phyloP scores from a whole-genome alignment of 2,113 vertebrate genomes.

The Phocoena sinus region DNA sequence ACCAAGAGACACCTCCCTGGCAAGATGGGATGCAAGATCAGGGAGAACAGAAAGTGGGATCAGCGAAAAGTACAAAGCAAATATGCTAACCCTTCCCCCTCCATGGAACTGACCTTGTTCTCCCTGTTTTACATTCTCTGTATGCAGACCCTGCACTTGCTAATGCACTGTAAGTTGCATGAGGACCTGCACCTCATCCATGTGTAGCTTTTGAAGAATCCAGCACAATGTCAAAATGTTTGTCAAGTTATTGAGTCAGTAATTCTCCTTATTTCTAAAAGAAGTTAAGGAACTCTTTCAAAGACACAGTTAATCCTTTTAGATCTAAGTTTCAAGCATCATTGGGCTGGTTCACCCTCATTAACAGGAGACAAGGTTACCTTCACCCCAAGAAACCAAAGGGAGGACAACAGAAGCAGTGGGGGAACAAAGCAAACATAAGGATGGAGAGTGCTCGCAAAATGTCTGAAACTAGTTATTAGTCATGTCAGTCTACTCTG shows the following conservation, averaged over 20 bases:
- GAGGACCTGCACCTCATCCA: background rate
- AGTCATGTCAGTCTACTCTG: background rate
- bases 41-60: background rate
- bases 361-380: background rate
- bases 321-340: background rate
- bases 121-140: background rate
- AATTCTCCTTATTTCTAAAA: background rate
- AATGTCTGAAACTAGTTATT: background rate
- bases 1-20: background rate
- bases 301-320: background rate
- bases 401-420: background rate
- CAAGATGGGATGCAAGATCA: background rate
- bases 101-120: no score
- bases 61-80: background rate
- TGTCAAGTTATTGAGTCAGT: background rate
- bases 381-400: background rate
- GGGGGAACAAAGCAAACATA: background rate
- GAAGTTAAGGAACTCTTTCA: background rate
- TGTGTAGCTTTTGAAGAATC: background rate
- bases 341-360: background rate
- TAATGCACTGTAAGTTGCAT: rapidly evolving
- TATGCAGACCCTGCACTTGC: rapidly evolving
- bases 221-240: background rate
- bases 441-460: background rate
- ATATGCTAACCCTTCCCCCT: background rate